Base-by-base conservation (phyloP, 2,888 invertebrate genomes). In the Drosophila subquinaria region DNA sequence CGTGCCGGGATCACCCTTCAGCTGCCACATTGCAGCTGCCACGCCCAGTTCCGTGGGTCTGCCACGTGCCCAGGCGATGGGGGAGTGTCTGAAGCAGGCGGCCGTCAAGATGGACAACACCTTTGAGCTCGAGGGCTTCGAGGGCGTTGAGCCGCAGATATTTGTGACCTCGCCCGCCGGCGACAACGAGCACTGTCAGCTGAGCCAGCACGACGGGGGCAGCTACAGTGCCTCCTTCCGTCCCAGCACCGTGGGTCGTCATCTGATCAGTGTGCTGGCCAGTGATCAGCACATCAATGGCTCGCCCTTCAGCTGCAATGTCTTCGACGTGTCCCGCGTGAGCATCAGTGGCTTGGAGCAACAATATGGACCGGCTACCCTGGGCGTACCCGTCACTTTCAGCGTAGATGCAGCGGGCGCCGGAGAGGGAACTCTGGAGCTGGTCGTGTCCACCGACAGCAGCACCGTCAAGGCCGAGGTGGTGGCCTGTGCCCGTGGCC, bases 391-490 rank as follows among this genome's bases (percentile, higher is more conserved):
- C 0, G 96, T 97, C 0, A 98, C 97, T 0, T 98, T 98, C 92
- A 97, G 97, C 81, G 98, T 98, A 38, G 98, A 98, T 93, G 98
- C 98, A 1, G 97, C 97, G 0, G 97, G 97, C 88, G 98, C 98
- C 2, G 98, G 98, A 0, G 97, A 98, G 92, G 98, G 98, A 1
- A 98, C 97, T 0, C 93, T 98, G 4, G 98, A 98, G 90, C 94
- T 98, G 15, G 98, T 98, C 0, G 98, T 98, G 0, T 97, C 97
- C 52, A 98, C 98, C 0, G 95, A 95, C 78, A 97, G 97, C 17
- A 96, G 97, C 59, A 97, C 98, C 2, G 97, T 98, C 2, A 97
- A 98, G 92, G 97, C 97, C 2, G 97, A 97, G 94, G 97, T 97
- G 51, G 95, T 95, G 4, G 98, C 98, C 4, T 96, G 97, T 83